Percentiles rank a stretch among this genome's conserved stretches.
Evolutionary conservation across 2,113 vertebrate genomes (phyloP).

Genomic region (Miniopterus natalensis): DNA sequence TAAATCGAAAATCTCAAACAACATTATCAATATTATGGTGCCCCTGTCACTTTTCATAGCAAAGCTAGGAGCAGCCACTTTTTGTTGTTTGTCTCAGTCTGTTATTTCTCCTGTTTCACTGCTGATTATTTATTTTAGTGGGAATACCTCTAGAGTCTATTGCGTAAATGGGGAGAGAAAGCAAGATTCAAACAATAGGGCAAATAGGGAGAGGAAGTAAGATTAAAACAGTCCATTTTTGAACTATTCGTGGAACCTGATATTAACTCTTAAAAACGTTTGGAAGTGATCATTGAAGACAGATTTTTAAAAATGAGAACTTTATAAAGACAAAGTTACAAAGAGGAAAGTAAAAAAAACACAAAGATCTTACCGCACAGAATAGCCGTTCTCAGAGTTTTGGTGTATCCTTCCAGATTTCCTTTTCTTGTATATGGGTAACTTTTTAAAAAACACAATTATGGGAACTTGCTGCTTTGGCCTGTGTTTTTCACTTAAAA

Average conservation of each 20-base stretch:
- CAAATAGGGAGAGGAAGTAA: neutral
- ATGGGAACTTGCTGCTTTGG: neutral
- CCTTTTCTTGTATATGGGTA: neutral
- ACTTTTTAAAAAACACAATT: neutral
- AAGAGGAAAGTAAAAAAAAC: neutral
- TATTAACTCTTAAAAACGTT: slow-evolving; percentile 49
- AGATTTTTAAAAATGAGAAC: neutral
- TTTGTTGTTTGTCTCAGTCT: slow-evolving; percentile 1
- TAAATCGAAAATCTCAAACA: slow-evolving; percentile 30
- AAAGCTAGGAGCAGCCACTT: neutral
- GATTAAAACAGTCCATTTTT: neutral
- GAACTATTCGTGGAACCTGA: neutral
- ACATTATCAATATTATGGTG: neutral
- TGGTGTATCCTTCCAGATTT: neutral
- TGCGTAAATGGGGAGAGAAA: neutral
- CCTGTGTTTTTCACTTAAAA: slow-evolving; percentile 3
- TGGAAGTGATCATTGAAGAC: slow-evolving; percentile 27
- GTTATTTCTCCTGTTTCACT: neutral
- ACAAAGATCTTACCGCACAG: neutral
- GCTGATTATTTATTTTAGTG: neutral
- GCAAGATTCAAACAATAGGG: slow-evolving; percentile 14
- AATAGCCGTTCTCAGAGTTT: neutral
- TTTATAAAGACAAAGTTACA: neutral
- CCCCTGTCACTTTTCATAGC: neutral
- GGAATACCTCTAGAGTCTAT: neutral